Percentiles rank a stretch among this genome's conserved stretches.
Evolutionary conservation across 2,113 vertebrate genomes (phyloP).

Genomic region (Macroglossus sobrinus): DNA sequence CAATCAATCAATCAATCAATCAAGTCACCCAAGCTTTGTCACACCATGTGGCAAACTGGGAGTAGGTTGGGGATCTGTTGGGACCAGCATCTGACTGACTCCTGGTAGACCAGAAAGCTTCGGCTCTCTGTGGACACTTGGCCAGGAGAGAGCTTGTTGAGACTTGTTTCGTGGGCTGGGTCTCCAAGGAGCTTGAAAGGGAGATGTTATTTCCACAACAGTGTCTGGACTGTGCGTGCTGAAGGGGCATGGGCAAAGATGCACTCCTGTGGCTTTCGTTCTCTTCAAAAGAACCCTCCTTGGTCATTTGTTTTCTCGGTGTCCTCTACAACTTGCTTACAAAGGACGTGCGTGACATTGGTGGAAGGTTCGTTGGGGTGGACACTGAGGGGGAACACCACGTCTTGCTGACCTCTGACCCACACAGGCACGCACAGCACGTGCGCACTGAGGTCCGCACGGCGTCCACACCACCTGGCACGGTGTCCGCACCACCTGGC

Average conservation of each 20-base stretch:
- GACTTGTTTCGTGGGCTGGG: neutral
- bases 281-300: neutral
- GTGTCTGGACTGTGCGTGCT: neutral
- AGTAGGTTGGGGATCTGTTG: rapidly evolving
- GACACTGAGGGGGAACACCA: neutral
- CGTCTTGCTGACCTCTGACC: neutral
- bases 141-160: neutral
- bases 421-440: rapidly evolving
- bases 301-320: neutral
- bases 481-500: neutral
- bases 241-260: neutral
- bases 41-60: neutral
- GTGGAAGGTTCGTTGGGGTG: neutral
- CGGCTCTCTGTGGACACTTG: rapidly evolving
- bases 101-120: neutral
- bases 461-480: neutral
- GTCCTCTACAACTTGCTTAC: neutral
- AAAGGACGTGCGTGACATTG: neutral
- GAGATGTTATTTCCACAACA: neutral
- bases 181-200: neutral
- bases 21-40: too few species aligned
- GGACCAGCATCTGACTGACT: neutral
- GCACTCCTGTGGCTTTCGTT: neutral
- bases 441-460: rapidly evolving
- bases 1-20: neutral